Base-by-base conservation (phyloP, 2,888 invertebrate species). In the Caenorhabditis sulstoni region DNA sequence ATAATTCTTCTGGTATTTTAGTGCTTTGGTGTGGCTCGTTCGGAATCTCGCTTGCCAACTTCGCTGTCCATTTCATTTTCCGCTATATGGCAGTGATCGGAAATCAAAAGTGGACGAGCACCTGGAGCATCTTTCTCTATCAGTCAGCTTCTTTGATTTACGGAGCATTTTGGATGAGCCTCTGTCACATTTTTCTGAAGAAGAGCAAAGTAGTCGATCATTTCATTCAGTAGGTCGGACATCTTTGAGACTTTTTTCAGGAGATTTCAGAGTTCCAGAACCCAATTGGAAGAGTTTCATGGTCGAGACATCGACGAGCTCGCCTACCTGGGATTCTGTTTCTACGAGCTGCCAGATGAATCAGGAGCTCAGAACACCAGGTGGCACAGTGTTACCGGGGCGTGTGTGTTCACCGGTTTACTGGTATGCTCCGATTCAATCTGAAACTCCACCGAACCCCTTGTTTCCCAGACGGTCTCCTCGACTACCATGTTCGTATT, bases 11-110 rank as follows among this genome's bases (percentile, higher is more conserved):
- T 29, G 29, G 29, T n/a, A n/a, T n/a, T 29, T n/a, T 20, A 66
- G 66, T 57, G 16, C 39, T 59, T 23, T 71, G 62, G 23, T 53
- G 62, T 16, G 71, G 62, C 20, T 71, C 71, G 14, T 71, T 71
- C n/a, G 71, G 55, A n/a, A 35, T 55, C 3, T 62, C 62, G 0
- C 16, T 71, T 12, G 61, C 61, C 5, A 55, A 53, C 37, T 71
- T 62, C 14, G 71, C 47, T 2, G 49, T 62, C 22, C 71, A 71
- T 9, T 71, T 71, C 14, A 55, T 47, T 29, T 71, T 62, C 20
- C 71, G 71, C 7, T 71, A 47, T 11, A 47, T 55, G 12, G 71
- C 57, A 3, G 41, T 41, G 2, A 41, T 41, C 14, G 41, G 41
- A 11, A 14, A 41, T 3, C 11, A 3, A 11, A 41, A 3, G 41